Evolutionary conservation across 2,113 vertebrate genomes (phyloP).

Genomic region (Salvelinus sp.): DNA sequence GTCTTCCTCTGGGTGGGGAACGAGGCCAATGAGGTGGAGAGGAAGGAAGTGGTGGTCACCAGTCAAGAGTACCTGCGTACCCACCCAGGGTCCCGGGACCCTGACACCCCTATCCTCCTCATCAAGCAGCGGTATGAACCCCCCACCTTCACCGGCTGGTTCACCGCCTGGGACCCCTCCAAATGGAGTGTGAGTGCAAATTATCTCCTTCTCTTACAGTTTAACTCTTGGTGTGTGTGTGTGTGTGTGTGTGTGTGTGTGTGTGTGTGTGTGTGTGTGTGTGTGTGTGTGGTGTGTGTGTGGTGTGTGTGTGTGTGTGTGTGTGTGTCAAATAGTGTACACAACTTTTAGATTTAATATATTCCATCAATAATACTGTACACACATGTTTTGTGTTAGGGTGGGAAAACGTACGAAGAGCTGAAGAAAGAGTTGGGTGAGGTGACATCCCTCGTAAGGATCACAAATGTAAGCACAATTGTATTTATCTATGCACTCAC

Average conservation of each 20-base stretch:
- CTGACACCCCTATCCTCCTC: slow-evolving; percentile 76
- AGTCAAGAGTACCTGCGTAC: slow-evolving; percentile 83
- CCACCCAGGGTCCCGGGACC: slow-evolving; percentile 81
- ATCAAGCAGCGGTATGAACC: slow-evolving; percentile 88
- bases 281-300: not conserved
- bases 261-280: not conserved
- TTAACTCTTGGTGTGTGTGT: not conserved
- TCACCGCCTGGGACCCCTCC: slow-evolving; percentile 83
- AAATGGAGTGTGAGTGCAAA: slow-evolving; percentile 82
- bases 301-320: not conserved
- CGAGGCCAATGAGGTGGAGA: slow-evolving; percentile 79
- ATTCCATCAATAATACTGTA: not conserved
- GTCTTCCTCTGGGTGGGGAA: slow-evolving; percentile 85
- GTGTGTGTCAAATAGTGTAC: not conserved
- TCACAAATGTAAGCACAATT: slow-evolving; percentile 64
- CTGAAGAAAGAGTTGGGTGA: slow-evolving; percentile 83
- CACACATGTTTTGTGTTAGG: slow-evolving; percentile 61
- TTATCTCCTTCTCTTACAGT: not conserved
- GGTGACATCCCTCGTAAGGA: slow-evolving; percentile 38
- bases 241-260: not conserved
- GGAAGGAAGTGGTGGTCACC: slow-evolving; percentile 66
- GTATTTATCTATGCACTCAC: not conserved
- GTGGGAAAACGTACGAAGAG: slow-evolving; percentile 84
- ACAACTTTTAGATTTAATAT: not conserved
- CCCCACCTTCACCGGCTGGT: slow-evolving; percentile 88